Base-by-base conservation (phyloP, 2,113 vertebrate genomes). In the Donacobius atricapilla region DNA sequence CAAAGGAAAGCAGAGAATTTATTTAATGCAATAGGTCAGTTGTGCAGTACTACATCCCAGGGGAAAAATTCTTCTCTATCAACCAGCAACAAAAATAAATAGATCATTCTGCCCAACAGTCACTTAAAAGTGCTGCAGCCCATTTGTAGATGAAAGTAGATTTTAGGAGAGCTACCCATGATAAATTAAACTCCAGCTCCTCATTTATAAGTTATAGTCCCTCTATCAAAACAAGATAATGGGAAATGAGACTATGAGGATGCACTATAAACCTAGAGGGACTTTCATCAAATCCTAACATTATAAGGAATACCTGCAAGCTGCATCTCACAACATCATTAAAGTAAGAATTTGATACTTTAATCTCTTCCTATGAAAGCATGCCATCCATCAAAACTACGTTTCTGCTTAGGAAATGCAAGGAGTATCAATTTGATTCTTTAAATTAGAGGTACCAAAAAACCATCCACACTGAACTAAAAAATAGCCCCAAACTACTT, bases 11-110 rank as follows among this genome's bases (percentile, higher is more conserved):
- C 56, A 60, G 86, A 42, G 69, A 87, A 94, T 94, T 94, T 95
- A 95, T 94, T 95, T 94, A 97, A 93, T 72, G 96, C 92, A 89
- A 90, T 93, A 90, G 95, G 93, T 96, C 92, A 97, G 87, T 84
- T 94, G 83, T 72, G 61, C 95, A 87, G 86, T 48, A 82, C 90
- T 42, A 24, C 23, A 20, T 87, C 90, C 86, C 94, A 4, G 8
- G 94, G 96, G 92, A 76, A 94, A 89, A 89, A 94, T 87, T 90
- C 90, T 90, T 96, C 76, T 75, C 72, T 92, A 87, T 93, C 87
- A 64, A 85, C 77, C 66, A 96, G 89, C 7, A 95, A 95, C 58
- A 89, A 94, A 95, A 97, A 95, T 87, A 97, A 97, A 97, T 94
- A 94, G 53, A 82, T 69, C 92, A 22, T 85, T 85, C 87, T 73